These are phyloP conservation scores for Daphoenositta chrysoptera DNA, from an alignment of 2,113 vertebrate species.

Conservation along the genomic window DNA sequence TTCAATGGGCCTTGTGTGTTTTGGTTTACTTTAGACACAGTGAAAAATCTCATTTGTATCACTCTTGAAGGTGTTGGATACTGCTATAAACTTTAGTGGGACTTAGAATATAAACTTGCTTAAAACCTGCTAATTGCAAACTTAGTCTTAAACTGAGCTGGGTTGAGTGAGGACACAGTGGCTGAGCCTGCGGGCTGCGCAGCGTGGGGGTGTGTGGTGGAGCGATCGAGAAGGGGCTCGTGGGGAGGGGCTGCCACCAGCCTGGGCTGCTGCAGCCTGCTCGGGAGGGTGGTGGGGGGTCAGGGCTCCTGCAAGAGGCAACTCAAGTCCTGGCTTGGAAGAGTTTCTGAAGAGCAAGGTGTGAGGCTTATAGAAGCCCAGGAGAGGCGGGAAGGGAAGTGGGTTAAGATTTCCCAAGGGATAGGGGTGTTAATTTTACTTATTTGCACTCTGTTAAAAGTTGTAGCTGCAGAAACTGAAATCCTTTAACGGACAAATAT, in stretches of 20 bases:
- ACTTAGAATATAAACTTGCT: not conserved
- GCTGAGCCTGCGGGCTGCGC: not conserved
- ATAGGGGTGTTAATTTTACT: not conserved
- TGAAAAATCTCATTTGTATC: not conserved
- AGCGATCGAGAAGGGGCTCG: not conserved
- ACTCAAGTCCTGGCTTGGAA: not conserved
- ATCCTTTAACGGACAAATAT: not conserved
- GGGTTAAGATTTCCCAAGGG: not conserved
- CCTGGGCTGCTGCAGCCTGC: not conserved
- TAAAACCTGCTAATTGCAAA: not conserved
- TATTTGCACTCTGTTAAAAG: not conserved
- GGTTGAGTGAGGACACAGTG: not conserved
- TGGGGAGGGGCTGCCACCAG: not conserved
- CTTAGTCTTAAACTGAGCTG: not conserved
- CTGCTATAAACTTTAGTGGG: not conserved
- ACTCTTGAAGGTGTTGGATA: not conserved
- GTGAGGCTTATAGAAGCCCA: not conserved
- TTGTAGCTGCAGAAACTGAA: not conserved
- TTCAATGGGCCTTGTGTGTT: rapidly evolving
- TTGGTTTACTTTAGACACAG: not conserved
- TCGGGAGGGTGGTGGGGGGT: not conserved
- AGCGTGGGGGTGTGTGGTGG: not conserved
- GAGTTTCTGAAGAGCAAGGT: not conserved
- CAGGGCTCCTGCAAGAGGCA: not conserved
- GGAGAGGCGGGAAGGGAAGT: not conserved